These are phyloP conservation scores for Glossophaga mutica DNA, from an alignment of 2,797 vertebrate genomes.

Conservation along the genomic window DNA sequence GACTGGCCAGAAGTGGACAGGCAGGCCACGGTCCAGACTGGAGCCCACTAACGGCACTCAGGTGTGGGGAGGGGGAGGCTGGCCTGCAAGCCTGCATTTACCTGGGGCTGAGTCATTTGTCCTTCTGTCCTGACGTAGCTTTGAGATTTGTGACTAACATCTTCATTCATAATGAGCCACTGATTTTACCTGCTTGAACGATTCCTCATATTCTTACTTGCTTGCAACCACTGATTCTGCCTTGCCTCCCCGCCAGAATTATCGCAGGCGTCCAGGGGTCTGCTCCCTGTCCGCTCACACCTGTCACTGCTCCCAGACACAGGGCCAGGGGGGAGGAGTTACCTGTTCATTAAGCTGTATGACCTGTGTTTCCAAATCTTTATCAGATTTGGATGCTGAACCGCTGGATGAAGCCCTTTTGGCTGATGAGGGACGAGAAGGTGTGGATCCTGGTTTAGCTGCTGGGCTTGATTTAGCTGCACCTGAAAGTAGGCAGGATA, in stretches of 20 bases:
- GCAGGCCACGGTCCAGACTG: background rate
- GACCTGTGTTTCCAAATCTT: constrained; percentile 98
- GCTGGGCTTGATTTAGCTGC: constrained; percentile 92
- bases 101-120: background rate
- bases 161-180: background rate
- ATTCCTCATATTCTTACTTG: background rate
- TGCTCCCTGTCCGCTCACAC: background rate
- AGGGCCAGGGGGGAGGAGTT: constrained; percentile 27
- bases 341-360: constrained; percentile 98
- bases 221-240: background rate
- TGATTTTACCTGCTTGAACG: background rate
- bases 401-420: constrained; percentile 91
- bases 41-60: background rate
- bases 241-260: background rate
- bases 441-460: constrained; percentile 93
- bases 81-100: background rate
- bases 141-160: background rate
- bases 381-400: constrained; percentile 93
- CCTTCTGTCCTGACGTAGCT: background rate
- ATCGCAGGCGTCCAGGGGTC: background rate
- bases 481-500: constrained; percentile 83
- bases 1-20: background rate
- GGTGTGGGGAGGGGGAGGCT: background rate
- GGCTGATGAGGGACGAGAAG: constrained; percentile 97
- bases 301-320: background rate